Evolutionary conservation across 2,113 vertebrate species (phyloP).

Genomic region (Myotis lucifugus): DNA sequence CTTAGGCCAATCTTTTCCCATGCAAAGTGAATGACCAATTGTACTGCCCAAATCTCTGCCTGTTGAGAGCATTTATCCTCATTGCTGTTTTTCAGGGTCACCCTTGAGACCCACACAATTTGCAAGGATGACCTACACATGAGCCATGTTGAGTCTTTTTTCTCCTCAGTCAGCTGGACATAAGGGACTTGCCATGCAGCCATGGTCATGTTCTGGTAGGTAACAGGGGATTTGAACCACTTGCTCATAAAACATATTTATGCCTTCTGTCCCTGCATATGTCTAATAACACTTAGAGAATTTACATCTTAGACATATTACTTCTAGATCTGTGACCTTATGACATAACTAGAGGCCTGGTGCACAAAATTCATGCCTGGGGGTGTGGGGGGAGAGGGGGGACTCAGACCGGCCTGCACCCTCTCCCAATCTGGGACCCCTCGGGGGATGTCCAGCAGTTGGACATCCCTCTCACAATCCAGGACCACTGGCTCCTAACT

Average conservation of each 20-base stretch:
- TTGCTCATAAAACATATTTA: background rate
- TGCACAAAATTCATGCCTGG: too few species aligned
- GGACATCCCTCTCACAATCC: too few species aligned
- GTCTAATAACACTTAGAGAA: background rate
- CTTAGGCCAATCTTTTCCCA: background rate
- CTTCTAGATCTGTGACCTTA: background rate
- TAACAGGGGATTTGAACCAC: background rate
- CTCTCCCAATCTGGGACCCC: too few species aligned
- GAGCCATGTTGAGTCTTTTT: background rate
- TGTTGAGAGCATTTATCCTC: background rate
- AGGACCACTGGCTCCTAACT: too few species aligned
- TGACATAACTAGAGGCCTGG: background rate
- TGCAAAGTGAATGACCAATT: background rate
- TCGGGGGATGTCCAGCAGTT: too few species aligned
- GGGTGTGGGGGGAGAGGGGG: accelerated
- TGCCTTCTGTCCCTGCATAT: background rate
- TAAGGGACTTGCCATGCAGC: background rate
- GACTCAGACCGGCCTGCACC: too few species aligned
- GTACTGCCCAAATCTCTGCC: background rate
- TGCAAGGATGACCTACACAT: background rate
- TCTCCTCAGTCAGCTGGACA: background rate
- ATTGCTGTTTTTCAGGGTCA: background rate
- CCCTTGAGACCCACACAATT: background rate
- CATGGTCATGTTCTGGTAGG: background rate
- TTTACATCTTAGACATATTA: background rate